Evolutionary conservation across 2,113 vertebrate species (phyloP), one percentile per base, ranked within the genome.

Genomic region (Cyphomyrus discorhynchus): DNA sequence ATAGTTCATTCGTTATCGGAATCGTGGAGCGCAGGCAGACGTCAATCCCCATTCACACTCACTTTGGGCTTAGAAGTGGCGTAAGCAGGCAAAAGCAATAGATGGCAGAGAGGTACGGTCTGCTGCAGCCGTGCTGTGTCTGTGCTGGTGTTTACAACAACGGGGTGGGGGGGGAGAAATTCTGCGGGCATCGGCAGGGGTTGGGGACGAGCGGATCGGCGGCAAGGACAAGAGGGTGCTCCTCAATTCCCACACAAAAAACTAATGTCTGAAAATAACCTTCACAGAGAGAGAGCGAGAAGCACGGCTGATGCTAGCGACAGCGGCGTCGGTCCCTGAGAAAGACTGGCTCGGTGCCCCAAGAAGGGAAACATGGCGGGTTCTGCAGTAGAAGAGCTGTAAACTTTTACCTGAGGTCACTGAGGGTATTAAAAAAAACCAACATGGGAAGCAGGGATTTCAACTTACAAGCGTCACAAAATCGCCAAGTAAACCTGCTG

Each of bases 401-500:
- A 39, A 91, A 89, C 56, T 50, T 52, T 89, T 90, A 90, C 91
- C 91, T 88, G 91, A 93, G 89, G 89, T 86, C 91, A 86, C 90
- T 87, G 86, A 86, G 74, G 87, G 42, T 50, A 56, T 31, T 46
- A 50, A 47, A 70, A 49, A 70, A 77, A 70, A 19, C 74, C 74
- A 77, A 39, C 13, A 17, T 77, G 35, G 31, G 74, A 80, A 80
- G 74, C 74, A 7, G 74, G 74, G 70, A 77, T 4, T 10, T 27
- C 27, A 35, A 35, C 66, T 74, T 42, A 35, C 45, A 24, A n/a
- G 87, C 45, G 24, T 88, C 56, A 31, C 15, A 49, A 8, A 70
- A 88, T 35, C 31, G 21, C 27, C 66, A 35, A 35, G 1, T 17
- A 42, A 42, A 42, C 35, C 35, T 80, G 5, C 35, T 42, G 74